Evolutionary conservation across 2,888 invertebrate genomes (phyloP).

Genomic region (Acholoe squamosa): DNA sequence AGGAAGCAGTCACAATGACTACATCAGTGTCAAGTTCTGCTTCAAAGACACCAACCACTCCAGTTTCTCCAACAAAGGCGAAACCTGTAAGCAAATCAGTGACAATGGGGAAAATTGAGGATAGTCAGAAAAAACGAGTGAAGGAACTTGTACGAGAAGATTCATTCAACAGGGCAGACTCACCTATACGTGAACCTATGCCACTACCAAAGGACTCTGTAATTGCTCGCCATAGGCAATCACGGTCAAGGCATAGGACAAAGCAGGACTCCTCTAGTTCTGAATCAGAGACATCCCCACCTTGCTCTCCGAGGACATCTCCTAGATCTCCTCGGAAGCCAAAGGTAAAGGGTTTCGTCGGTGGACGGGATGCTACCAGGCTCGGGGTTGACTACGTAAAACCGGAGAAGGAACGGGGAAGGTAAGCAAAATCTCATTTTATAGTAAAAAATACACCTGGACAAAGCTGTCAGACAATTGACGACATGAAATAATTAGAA

Average conservation of each 20-base stretch:
- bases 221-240: conserved; percentile 55
- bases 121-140: not conserved
- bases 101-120: not conserved
- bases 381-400: conserved; percentile 41
- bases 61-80: not conserved
- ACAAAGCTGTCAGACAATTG: too few relatives aligned
- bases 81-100: not conserved
- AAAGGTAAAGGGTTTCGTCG: not conserved
- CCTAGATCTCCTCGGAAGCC: conserved; percentile 49
- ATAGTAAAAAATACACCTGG: too few relatives aligned
- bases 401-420: conserved; percentile 43
- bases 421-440: conserved; percentile 4
- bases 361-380: not conserved
- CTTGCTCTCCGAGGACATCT: conserved; percentile 33
- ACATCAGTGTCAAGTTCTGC: conserved; percentile 32
- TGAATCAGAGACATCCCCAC: not conserved
- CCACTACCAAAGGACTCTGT: conserved; percentile 62
- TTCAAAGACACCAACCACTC: not conserved
- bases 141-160: conserved; percentile 31
- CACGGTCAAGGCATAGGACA: conserved; percentile 17
- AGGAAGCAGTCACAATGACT: not conserved
- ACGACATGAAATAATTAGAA: too few relatives aligned
- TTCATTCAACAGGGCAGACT: conserved; percentile 60
- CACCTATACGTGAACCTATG: conserved; percentile 50
- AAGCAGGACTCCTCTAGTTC: not conserved